Evolutionary conservation across 2,113 vertebrate genomes (phyloP), one percentile per base, ranked within the genome.

Genomic region (Lota lota): DNA sequence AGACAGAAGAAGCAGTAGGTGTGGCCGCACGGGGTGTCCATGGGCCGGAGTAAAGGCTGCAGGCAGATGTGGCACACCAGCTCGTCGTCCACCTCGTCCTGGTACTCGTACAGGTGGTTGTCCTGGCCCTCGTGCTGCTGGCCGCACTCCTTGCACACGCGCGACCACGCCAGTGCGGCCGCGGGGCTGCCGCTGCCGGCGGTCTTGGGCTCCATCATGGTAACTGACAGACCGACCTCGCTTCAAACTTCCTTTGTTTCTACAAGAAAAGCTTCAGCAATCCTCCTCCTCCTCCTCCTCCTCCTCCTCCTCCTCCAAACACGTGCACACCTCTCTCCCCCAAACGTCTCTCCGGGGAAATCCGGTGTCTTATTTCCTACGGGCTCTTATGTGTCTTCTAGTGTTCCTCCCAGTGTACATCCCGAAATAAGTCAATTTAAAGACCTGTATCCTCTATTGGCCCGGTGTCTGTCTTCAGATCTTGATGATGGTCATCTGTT

Each of bases 1-100:
- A 97, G 90, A 83, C 95, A 97, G 66, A 90, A 90, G 75, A 91
- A 95, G 84, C 95, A 97, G 73, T 96, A 96, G 0, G 95, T 97
- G 79, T 97, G 95, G 0, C 95, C 95, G 1, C 95, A 97, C 0
- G 95, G 95, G 0, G 95, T 97, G 88, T 97, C 95, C 94, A 96
- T 94, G 0, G 95, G 95, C 66, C 88, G 92, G 67, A 96, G 90
- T 66, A 97, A 87, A 0, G 95, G 94, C 88, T 96, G 95, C 66
- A 97, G 92, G 79, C 95, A 97, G 76, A 96, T 97, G 82, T 96
- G 95, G 82, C 95, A 97, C 61, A 94, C 84, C 76, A 97, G 88
- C 66, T 96, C 95, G 16, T 97, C 94, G 0, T 97, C 95, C 81
- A 96, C 95, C 24, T 97, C 95, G 1, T 96, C 94, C 76, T 92